Evolutionary conservation across 2,888 invertebrate species (phyloP).

Genomic region (Drosophila dives): DNA sequence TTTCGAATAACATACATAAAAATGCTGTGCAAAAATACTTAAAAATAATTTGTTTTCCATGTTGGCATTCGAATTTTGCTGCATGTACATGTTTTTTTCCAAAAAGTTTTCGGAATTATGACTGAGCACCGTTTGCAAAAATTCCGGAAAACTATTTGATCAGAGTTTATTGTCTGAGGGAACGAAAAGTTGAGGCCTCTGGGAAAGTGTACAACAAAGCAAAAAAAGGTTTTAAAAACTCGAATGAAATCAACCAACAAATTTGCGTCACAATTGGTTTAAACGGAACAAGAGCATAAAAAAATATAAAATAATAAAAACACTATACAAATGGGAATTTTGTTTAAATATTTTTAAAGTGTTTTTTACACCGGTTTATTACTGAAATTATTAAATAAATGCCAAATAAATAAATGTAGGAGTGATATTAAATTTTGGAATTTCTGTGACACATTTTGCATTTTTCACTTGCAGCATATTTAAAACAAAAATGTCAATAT

Average conservation of each 20-base stretch:
- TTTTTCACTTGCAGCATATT: neutral
- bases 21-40: conserved; percentile 12
- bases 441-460: neutral
- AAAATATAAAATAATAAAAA: neutral
- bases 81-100: conserved; percentile 24
- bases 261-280: conserved; percentile 60
- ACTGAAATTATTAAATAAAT: neutral
- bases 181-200: neutral
- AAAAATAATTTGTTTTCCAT: conserved; percentile 35
- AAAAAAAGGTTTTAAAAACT: conserved; percentile 8
- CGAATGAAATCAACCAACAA: conserved; percentile 51
- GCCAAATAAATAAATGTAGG: neutral
- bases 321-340: conserved; percentile 7
- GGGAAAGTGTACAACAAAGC: conserved; percentile 26
- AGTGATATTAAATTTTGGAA: neutral
- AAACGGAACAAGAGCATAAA: conserved; percentile 30
- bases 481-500: neutral
- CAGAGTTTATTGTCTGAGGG: neutral
- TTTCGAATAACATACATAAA: neutral
- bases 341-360: neutral
- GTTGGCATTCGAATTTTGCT: conserved; percentile 69
- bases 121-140: conserved; percentile 33
- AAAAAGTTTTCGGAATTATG: conserved; percentile 11
- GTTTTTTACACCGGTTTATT: neutral
- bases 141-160: conserved; percentile 38